A percentile compares a stretch with the other conserved stretches of the same genome.
phyloP scores from a whole-genome alignment of 2,797 vertebrate genomes.

The Coregonus suidteri region DNA sequence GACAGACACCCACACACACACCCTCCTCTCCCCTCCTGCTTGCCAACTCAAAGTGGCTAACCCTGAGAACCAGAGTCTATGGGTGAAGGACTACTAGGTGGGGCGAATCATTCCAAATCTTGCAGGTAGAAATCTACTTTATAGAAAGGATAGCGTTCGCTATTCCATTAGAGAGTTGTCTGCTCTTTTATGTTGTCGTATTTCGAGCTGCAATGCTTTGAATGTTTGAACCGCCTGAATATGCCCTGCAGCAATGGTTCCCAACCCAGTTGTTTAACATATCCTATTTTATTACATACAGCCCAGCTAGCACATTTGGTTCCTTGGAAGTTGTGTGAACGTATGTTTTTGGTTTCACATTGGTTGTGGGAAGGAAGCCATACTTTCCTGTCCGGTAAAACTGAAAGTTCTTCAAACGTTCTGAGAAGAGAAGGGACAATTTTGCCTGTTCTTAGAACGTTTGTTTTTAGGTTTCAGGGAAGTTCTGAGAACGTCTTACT shows the following conservation, averaged over 20 bases:
- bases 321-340: too few species aligned
- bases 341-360: too few species aligned
- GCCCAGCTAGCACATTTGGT: too few species aligned
- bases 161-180: too few species aligned
- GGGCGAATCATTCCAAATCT: slow-evolving; percentile 33
- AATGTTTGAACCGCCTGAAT: neutral
- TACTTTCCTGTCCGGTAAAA: too few species aligned
- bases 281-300: neutral
- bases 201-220: neutral
- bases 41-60: neutral
- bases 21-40: neutral
- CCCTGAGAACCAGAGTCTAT: slow-evolving; percentile 1
- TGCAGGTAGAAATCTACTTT: slow-evolving; percentile 32
- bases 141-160: neutral
- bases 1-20: slow-evolving; percentile 11
- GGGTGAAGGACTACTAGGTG: neutral
- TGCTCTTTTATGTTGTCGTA: neutral
- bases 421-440: too few species aligned
- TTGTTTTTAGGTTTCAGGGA: too few species aligned
- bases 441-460: too few species aligned
- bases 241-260: slow-evolving; percentile 7
- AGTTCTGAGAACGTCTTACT: too few species aligned
- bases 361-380: too few species aligned
- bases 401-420: too few species aligned
- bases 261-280: neutral